Evolutionary conservation across 1,140 invertebrate genomes (phyloP).

Genomic region (Drosophila nikananu): DNA sequence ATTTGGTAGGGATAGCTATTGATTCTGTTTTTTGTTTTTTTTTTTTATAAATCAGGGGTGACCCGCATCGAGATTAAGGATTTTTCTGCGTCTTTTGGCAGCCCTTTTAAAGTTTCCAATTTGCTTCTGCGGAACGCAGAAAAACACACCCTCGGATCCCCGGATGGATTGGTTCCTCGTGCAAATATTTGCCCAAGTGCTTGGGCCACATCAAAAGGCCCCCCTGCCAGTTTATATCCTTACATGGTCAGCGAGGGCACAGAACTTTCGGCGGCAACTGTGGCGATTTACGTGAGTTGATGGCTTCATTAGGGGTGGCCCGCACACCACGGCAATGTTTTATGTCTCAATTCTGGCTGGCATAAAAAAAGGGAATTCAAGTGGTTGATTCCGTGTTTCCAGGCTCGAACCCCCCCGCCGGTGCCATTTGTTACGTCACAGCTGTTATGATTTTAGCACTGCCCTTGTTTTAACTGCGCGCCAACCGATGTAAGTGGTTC

Average conservation of each 20-base stretch:
- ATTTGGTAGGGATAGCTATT: constrained; percentile 52
- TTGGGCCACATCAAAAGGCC: constrained; percentile 71
- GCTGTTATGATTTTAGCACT: constrained; percentile 73
- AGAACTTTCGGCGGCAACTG: constrained; percentile 59
- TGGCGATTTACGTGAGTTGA: constrained; percentile 63
- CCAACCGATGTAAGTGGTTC: constrained; percentile 65
- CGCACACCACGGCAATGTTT: constrained; percentile 49
- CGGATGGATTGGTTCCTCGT: constrained; percentile 37
- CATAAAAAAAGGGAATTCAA: constrained; percentile 72
- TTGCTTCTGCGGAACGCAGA: constrained; percentile 21
- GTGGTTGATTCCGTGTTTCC: constrained; percentile 62
- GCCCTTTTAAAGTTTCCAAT: constrained; percentile 44
- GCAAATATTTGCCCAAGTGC: constrained; percentile 76
- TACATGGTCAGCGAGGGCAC: constrained; percentile 71
- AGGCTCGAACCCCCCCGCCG: constrained; percentile 49
- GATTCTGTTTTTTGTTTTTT: constrained; percentile 25
- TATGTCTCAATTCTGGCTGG: constrained; percentile 74
- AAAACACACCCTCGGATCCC: constrained; percentile 26
- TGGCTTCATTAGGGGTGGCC: constrained; percentile 75
- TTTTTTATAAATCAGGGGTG: constrained; percentile 65
- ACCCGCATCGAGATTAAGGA: constrained; percentile 64
- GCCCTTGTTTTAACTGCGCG: constrained; percentile 52
- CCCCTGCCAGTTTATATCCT: constrained; percentile 46
- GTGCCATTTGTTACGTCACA: constrained; percentile 74
- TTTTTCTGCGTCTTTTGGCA: constrained; percentile 59